Conservation (phyloP, 2,888 invertebrate species). For the Drosophila meridionalis region DNA sequence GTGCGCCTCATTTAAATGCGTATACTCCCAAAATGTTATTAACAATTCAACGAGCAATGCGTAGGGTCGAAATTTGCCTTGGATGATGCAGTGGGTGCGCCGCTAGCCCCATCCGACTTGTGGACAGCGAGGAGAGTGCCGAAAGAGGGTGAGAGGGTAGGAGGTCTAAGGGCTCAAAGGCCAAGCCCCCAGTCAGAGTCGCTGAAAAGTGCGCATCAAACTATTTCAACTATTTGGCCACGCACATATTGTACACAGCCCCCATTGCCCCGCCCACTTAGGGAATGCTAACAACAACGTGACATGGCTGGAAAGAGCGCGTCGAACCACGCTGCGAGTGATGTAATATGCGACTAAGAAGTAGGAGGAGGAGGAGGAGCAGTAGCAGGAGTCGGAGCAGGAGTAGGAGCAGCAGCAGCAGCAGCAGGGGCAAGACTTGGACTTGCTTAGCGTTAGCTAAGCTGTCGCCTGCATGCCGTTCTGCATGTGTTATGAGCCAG, state of each 20-base stretch:
- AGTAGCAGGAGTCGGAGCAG: not conserved
- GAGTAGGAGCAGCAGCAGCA: not conserved
- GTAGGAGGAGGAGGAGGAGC: constrained; percentile 4
- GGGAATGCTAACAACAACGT: constrained; percentile 74
- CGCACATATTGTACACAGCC: constrained; percentile 62
- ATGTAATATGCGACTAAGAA: constrained; percentile 71
- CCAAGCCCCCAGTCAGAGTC: constrained; percentile 66
- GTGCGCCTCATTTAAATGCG: constrained; percentile 83
- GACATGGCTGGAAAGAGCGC: constrained; percentile 67
- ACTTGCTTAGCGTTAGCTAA: constrained; percentile 72
- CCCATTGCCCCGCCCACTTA: constrained; percentile 12
- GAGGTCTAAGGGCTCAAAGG: constrained; percentile 48
- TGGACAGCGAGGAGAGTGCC: not conserved
- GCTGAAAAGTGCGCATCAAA: constrained; percentile 80
- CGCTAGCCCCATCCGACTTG: not conserved
- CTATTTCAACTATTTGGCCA: constrained; percentile 78
- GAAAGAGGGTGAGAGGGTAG: too few species aligned
- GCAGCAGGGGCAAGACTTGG: constrained; percentile 30
- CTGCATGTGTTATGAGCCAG: constrained; percentile 73
- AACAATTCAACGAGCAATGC: constrained; percentile 70
- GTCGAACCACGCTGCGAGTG: constrained; percentile 44
- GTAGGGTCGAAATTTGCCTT: constrained; percentile 13
- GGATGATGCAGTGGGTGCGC: constrained; percentile 5
- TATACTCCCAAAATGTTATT: constrained; percentile 73
- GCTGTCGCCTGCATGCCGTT: constrained; percentile 72